phyloP scores from a whole-genome alignment of 2,797 vertebrate species.

The Karalla daura region DNA sequence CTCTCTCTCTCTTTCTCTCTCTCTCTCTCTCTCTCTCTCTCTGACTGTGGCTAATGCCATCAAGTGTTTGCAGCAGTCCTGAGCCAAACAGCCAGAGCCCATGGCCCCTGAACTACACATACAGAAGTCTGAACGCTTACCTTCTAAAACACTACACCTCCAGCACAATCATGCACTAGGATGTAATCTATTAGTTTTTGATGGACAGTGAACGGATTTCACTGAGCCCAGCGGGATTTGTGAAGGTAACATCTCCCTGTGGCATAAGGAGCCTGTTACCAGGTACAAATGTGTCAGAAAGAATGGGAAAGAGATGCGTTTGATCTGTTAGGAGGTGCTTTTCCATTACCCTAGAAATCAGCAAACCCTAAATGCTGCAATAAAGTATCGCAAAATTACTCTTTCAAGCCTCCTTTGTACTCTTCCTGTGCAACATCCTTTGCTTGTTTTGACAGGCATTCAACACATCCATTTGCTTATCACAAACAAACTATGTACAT shows the following conservation, averaged over 20 bases:
- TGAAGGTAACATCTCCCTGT: constrained; percentile 2
- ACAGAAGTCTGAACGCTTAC: neutral
- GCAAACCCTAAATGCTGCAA: no score
- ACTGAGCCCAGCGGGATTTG: neutral
- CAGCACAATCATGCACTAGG: neutral
- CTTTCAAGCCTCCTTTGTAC: neutral
- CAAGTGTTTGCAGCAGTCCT: constrained; percentile 56
- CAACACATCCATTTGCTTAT: neutral
- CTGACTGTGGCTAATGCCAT: constrained; percentile 67
- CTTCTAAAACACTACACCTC: constrained; percentile 1
- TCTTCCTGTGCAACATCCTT: neutral
- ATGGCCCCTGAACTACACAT: constrained; percentile 27
- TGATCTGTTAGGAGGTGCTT: no score
- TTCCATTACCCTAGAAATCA: no score
- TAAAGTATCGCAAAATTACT: no score
- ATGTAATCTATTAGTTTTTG: neutral
- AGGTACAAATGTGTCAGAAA: no score
- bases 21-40: constrained; percentile 21
- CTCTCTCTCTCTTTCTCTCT: constrained; percentile 42
- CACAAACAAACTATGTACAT: neutral
- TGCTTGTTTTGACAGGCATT: neutral
- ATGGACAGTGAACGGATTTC: neutral
- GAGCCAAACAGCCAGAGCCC: constrained; percentile 46
- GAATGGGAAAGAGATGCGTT: no score
- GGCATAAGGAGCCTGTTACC: no score